These are phyloP conservation scores for Cyprinodon tularosa DNA, from an alignment of 2,113 vertebrate genomes.

Conservation along the genomic window DNA sequence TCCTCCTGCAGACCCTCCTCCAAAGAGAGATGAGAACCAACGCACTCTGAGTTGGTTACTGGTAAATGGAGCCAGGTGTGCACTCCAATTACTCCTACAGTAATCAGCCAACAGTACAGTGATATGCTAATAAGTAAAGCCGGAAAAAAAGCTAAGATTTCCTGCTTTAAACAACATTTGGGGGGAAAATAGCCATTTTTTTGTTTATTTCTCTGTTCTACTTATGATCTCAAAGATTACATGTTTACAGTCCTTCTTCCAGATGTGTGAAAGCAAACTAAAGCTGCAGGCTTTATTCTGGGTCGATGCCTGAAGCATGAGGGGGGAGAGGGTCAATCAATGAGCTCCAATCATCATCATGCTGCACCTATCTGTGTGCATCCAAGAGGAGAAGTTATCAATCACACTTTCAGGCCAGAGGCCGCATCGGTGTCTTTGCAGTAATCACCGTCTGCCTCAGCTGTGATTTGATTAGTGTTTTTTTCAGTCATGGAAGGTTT, in stretches of 20 bases:
- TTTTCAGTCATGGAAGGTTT: background rate
- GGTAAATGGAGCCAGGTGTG: too few relatives aligned
- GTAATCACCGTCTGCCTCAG: background rate
- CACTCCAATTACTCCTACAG: background rate
- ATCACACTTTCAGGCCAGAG: conserved; percentile 26
- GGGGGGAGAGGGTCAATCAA: conserved; percentile 16
- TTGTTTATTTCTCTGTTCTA: background rate
- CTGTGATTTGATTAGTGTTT: background rate
- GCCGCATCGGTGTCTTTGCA: background rate
- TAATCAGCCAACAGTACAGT: background rate
- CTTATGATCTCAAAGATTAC: background rate
- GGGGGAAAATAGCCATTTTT: background rate
- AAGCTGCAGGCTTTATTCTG: background rate
- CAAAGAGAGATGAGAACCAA: too few relatives aligned
- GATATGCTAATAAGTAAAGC: background rate
- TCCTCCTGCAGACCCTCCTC: too few relatives aligned
- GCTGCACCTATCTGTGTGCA: background rate
- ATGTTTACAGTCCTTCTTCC: background rate
- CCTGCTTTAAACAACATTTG: background rate
- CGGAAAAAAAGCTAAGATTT: background rate
- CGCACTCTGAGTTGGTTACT: too few relatives aligned
- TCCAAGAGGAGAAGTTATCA: background rate
- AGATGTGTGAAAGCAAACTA: background rate
- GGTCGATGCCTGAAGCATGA: conserved; percentile 12
- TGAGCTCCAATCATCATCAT: conserved; percentile 26